A percentile compares a stretch with the other conserved stretches of the same genome.
These are phyloP conservation scores for Buceros bicornis DNA, from an alignment of 2,797 vertebrate genomes.

Conservation along the genomic window DNA sequence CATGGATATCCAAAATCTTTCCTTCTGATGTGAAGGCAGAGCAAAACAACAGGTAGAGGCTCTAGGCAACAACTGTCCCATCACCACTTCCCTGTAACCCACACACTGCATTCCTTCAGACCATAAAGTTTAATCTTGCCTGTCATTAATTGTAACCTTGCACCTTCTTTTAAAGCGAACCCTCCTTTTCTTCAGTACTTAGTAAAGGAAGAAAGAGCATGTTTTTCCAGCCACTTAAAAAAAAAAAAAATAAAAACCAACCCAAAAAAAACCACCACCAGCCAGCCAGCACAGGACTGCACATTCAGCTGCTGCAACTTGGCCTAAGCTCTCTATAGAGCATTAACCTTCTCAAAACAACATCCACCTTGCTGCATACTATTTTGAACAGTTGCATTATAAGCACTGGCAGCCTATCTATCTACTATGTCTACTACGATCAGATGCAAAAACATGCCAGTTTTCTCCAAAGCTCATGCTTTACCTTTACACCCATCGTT, in stretches of 20 bases:
- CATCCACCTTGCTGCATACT: background rate
- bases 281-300: background rate
- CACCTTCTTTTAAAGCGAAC: background rate
- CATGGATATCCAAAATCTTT: background rate
- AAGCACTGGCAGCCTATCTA: background rate
- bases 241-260: fast-evolving
- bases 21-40: background rate
- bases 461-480: background rate
- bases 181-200: background rate
- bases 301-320: background rate
- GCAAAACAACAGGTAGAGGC: background rate
- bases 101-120: background rate
- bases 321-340: background rate
- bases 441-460: background rate
- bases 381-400: background rate
- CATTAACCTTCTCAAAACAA: background rate
- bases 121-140: background rate
- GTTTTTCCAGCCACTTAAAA: background rate
- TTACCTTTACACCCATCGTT: background rate
- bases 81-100: background rate
- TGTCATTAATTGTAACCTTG: background rate
- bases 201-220: background rate
- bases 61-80: background rate
- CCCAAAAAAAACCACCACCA: no score
- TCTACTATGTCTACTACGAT: background rate